Evolutionary conservation across 2,888 invertebrate species (phyloP).

Genomic region (Temnothorax ravouxi): DNA sequence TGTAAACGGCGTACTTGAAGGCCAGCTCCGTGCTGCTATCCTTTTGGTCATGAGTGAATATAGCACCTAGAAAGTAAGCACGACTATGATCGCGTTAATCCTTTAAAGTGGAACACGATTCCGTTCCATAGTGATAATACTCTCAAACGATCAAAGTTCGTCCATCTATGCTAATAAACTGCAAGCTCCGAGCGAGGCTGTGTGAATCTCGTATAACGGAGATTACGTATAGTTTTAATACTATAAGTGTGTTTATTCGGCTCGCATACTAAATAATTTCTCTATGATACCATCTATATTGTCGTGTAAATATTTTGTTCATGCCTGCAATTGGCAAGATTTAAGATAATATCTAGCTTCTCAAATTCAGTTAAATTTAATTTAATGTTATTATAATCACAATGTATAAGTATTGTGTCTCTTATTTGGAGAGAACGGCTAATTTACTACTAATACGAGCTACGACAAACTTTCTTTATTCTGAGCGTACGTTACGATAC

Average conservation of each 20-base stretch:
- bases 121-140: constrained; percentile 12
- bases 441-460: too few species aligned
- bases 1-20: constrained; percentile 93
- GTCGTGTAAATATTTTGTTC: background rate
- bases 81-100: constrained; percentile 45
- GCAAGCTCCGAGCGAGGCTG: constrained; percentile 16
- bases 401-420: too few species aligned
- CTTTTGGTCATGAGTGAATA: constrained; percentile 91
- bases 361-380: background rate
- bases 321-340: background rate
- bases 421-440: too few species aligned
- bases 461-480: too few species aligned
- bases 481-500: too few species aligned
- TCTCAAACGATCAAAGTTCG: constrained; percentile 61
- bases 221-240: constrained; percentile 29
- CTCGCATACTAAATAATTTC: background rate
- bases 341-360: background rate
- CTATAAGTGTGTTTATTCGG: background rate
- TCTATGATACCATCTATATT: background rate
- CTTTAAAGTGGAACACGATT: constrained; percentile 52
- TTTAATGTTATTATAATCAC: background rate
- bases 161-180: constrained; percentile 61
- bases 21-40: constrained; percentile 91
- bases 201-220: constrained; percentile 17
- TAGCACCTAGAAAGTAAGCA: constrained; percentile 89